These are phyloP conservation scores for Epinotia ramella DNA, from an alignment of 2,888 invertebrate species.

Conservation along the genomic window DNA sequence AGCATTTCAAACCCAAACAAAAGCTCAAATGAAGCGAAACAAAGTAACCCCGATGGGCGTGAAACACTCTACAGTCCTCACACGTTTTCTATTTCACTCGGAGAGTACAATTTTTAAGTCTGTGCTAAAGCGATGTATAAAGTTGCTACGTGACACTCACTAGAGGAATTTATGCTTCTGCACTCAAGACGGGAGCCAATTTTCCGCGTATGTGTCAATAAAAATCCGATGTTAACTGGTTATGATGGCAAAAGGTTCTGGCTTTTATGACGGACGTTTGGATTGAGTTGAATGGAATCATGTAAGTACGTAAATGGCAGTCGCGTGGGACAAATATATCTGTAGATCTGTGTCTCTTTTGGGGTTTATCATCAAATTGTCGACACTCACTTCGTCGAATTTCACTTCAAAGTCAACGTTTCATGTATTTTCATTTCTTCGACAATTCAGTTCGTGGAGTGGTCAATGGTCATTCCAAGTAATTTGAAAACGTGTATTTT, in stretches of 20 bases:
- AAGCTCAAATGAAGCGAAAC: conserved; percentile 27
- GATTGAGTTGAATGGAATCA: not conserved
- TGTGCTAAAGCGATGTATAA: conserved; percentile 47
- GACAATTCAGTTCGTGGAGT: no score
- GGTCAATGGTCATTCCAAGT: no score
- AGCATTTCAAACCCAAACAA: conserved; percentile 26
- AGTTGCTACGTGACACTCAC: conserved; percentile 46
- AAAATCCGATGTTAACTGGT: conserved; percentile 12
- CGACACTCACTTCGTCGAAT: no score
- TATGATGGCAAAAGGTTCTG: conserved; percentile 2
- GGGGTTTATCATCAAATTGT: no score
- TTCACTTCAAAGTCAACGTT: no score
- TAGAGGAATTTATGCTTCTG: conserved; percentile 25
- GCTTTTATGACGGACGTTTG: conserved; percentile 1
- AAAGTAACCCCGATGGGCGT: conserved; percentile 39
- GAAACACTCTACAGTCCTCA: conserved; percentile 33
- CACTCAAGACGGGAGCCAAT: conserved; percentile 27
- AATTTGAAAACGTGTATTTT: no score
- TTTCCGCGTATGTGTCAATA: conserved; percentile 34
- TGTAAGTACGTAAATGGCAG: not conserved
- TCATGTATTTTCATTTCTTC: no score
- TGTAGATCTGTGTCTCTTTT: no score
- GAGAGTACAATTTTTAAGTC: conserved; percentile 47
- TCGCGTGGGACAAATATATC: no score
- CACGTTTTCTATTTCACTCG: conserved; percentile 47